These are phyloP conservation scores for Deroptyus accipitrinus DNA, from an alignment of 2,113 vertebrate species.

Conservation along the genomic window DNA sequence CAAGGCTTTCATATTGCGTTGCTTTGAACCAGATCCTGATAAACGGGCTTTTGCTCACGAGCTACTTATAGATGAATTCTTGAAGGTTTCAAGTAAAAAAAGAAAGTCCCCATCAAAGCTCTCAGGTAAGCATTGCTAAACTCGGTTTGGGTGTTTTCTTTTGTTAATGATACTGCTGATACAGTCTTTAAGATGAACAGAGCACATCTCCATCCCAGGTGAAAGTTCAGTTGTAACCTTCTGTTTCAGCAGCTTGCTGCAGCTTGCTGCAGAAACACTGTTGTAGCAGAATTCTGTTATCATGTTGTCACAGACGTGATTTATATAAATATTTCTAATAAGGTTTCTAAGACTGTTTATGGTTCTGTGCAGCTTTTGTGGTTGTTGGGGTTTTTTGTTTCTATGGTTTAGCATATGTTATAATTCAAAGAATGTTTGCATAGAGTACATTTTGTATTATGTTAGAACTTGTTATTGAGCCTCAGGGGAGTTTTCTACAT, in stretches of 20 bases:
- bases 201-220: neutral
- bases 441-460: neutral
- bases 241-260: neutral
- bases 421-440: neutral
- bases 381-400: neutral
- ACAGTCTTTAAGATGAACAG: neutral
- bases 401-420: neutral
- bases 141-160: neutral
- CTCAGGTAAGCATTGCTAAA: slow-evolving; percentile 73
- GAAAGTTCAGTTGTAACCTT: neutral
- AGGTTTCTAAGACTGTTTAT: neutral
- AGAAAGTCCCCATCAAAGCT: slow-evolving; percentile 87
- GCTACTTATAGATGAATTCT: slow-evolving; percentile 92
- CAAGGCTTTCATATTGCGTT: slow-evolving; percentile 93
- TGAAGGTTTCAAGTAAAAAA: slow-evolving; percentile 95
- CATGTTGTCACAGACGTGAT: neutral
- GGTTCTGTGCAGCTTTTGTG: neutral
- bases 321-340: neutral
- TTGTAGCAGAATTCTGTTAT: neutral
- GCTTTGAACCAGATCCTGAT: slow-evolving; percentile 96
- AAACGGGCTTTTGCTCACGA: slow-evolving; percentile 87
- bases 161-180: neutral
- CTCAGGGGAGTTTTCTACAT: neutral
- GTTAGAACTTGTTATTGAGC: neutral
- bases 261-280: neutral